Evolutionary conservation across 2,888 invertebrate species (phyloP).

Genomic region (Periphyllus acericola): DNA sequence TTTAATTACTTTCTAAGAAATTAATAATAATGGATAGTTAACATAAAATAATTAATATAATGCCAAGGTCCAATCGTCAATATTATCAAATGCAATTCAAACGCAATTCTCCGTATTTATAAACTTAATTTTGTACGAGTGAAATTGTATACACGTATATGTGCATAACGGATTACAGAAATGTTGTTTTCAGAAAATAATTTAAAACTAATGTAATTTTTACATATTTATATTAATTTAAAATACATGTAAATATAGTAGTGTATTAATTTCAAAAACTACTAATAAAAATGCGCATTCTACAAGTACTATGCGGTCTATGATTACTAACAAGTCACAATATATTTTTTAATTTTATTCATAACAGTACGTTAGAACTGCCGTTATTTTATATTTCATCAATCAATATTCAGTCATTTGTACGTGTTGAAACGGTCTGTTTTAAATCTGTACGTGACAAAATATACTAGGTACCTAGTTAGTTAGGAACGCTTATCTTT

Average conservation of each 20-base stretch:
- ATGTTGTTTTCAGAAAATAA: background rate
- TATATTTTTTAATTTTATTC: conserved; percentile 29
- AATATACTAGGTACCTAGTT: background rate
- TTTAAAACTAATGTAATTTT: background rate
- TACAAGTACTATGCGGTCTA: background rate
- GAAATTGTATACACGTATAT: background rate
- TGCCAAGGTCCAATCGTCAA: background rate
- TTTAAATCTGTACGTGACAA: conserved; percentile 35
- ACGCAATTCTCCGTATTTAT: background rate
- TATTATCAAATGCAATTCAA: background rate
- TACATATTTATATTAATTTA: background rate
- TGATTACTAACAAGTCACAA: background rate
- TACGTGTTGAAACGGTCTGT: background rate
- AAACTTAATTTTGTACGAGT: background rate
- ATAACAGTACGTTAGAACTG: background rate
- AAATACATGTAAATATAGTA: background rate
- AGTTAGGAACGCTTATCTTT: background rate
- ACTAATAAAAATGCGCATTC: background rate
- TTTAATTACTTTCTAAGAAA: background rate
- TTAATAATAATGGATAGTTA: background rate
- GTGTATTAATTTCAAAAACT: background rate
- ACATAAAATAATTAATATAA: background rate
- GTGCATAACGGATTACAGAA: background rate
- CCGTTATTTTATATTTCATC: conserved; percentile 39
- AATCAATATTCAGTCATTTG: conserved; percentile 23